Evolutionary conservation across 1,140 invertebrate genomes (phyloP).

Genomic region (Drosophila equinoxialis): DNA sequence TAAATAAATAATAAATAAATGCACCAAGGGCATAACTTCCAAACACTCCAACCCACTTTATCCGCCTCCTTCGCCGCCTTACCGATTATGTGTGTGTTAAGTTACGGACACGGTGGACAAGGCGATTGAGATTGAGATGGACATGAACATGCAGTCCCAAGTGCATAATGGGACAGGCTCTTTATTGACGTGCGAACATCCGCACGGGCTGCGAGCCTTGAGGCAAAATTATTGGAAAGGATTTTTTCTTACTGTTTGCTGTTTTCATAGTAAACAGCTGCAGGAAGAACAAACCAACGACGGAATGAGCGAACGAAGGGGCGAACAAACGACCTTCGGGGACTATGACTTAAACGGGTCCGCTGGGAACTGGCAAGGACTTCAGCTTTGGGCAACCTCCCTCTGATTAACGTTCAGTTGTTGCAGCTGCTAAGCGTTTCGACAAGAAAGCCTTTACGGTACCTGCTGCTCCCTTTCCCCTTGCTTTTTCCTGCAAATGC

Average conservation of each 20-base stretch:
- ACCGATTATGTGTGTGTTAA: conserved; percentile 23
- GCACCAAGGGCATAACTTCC: conserved; percentile 17
- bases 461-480: not conserved
- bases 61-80: not conserved
- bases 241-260: conserved; percentile 46
- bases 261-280: conserved; percentile 52
- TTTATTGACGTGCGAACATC: conserved; percentile 58
- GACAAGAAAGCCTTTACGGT: not conserved
- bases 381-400: conserved; percentile 14
- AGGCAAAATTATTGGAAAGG: conserved; percentile 66
- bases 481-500: conserved; percentile 34
- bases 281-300: conserved; percentile 13
- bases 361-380: conserved; percentile 30
- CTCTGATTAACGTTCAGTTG: conserved; percentile 59
- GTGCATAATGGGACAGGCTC: conserved; percentile 48
- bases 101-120: not conserved
- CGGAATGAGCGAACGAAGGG: too few species aligned
- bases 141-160: conserved; percentile 50
- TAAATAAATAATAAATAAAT: conserved; percentile 78
- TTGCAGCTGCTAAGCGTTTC: conserved; percentile 53
- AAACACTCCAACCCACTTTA: conserved; percentile 20
- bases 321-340: conserved; percentile 67
- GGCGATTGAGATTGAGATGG: conserved; percentile 2
- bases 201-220: conserved; percentile 31
- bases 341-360: conserved; percentile 39